phyloP scores from a whole-genome alignment of 2,888 invertebrate genomes.

The Rapana venosa region DNA sequence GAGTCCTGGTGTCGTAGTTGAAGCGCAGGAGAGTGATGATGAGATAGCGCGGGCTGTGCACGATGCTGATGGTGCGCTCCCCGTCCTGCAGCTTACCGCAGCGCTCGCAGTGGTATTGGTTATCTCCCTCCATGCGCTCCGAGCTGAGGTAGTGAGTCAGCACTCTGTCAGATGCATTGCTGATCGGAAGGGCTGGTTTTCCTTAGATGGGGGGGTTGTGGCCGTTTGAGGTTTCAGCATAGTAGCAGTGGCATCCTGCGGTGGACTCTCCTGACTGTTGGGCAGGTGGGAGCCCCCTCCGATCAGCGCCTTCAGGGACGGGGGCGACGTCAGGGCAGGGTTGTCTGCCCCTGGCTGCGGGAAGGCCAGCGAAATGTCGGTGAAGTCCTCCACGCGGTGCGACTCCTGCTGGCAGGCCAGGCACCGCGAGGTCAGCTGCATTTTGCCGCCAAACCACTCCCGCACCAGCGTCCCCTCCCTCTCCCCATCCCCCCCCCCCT shows the following conservation, averaged over 20 bases:
- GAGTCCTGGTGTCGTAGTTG: constrained; percentile 85
- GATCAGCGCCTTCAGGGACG: constrained; percentile 52
- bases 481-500: background rate
- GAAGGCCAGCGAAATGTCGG: constrained; percentile 83
- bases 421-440: constrained; percentile 87
- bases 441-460: constrained; percentile 87
- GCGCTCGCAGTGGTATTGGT: constrained; percentile 88
- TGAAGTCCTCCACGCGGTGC: constrained; percentile 87
- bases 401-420: constrained; percentile 86
- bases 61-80: constrained; percentile 85
- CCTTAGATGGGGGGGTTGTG: background rate
- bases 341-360: constrained; percentile 61
- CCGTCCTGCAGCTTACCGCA: constrained; percentile 88
- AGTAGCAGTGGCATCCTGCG: background rate
- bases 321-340: constrained; percentile 25
- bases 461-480: constrained; percentile 81
- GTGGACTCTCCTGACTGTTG: background rate
- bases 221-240: background rate
- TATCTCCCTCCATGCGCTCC: constrained; percentile 88
- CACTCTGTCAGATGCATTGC: constrained; percentile 84
- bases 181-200: constrained; percentile 35
- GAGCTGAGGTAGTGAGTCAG: constrained; percentile 88
- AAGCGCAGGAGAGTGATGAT: constrained; percentile 90
- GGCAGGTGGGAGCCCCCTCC: constrained; percentile 49
- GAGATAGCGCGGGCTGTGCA: constrained; percentile 87